These are phyloP conservation scores for Phortica okadai DNA, from an alignment of 2,888 invertebrate genomes.

Conservation along the genomic window DNA sequence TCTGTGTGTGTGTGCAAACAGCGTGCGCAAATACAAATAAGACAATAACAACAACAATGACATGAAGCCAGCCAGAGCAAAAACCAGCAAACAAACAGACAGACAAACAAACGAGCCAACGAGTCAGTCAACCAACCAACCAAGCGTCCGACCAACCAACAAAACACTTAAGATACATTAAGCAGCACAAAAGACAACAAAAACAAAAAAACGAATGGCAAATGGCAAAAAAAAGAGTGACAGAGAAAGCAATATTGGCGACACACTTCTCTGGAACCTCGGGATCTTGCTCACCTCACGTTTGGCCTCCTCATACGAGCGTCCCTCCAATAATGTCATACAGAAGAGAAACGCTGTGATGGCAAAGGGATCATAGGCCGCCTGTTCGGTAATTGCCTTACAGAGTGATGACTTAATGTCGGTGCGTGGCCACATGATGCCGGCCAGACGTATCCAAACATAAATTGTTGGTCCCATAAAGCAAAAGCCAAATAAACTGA, in stretches of 20 bases:
- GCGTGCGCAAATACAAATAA: constrained; percentile 24
- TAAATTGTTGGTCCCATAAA: constrained; percentile 84
- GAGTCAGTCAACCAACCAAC: background rate
- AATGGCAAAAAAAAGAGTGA: background rate
- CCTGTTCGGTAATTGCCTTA: constrained; percentile 78
- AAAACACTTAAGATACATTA: constrained; percentile 33
- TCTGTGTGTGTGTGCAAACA: constrained; percentile 18
- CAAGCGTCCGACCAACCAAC: constrained; percentile 1
- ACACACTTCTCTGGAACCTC: background rate
- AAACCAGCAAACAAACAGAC: background rate
- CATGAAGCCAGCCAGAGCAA: background rate
- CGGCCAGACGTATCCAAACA: constrained; percentile 81
- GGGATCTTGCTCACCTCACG: constrained; percentile 76
- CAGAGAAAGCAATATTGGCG: background rate
- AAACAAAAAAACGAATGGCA: background rate
- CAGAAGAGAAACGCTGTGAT: constrained; percentile 79
- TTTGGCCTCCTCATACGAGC: constrained; percentile 76
- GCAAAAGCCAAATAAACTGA: constrained; percentile 81
- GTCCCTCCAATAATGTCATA: constrained; percentile 80
- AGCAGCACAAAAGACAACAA: constrained; percentile 7
- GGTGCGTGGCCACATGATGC: constrained; percentile 76
- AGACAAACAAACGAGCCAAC: constrained; percentile 14
- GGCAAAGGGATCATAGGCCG: constrained; percentile 80
- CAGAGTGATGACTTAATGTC: constrained; percentile 75
- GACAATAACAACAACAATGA: constrained; percentile 18